Evolutionary conservation across 2,113 vertebrate genomes (phyloP), one percentile per base, ranked within the genome.

Genomic region (Oxyura jamaicensis): DNA sequence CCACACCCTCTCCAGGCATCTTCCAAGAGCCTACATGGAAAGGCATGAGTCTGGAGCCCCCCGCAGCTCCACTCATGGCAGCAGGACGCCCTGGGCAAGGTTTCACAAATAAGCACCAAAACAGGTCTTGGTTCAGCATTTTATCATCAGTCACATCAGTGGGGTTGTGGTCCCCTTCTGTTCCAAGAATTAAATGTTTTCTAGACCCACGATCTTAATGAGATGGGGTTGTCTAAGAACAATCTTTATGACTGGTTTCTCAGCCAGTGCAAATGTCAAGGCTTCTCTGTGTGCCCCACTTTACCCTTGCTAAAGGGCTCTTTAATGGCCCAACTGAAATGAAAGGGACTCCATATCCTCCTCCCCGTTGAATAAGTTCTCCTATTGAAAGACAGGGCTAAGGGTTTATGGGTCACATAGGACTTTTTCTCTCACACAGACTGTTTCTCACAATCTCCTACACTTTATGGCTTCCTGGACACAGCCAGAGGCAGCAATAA

Each of bases 61-160:
- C 1, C 5, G 19, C 28, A 18, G 4, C 39, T 39, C 50, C 29
- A 18, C 29, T 8, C 13, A 16, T 7, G 36, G 31, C 1, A 9
- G 44, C 2, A 0, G 25, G 31, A 13, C 28, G 15, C 39, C 29
- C 0, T 0, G 23, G 23, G 26, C n/a, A 74, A 58, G 33, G 7
- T 71, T 88, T 84, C 62, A 72, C 58, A 81, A 81, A 50, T 8
- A 60, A 72, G 23, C 42, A 28, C 42, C 4, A 11, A 7, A 68
- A 29, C 4, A 56, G 50, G 13, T 26, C 36, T 72, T 21, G 23
- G 8, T 9, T 72, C 33, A 59, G 39, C 55, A 76, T 42, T 11
- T 72, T 35, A 59, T n/a, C 59, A 80, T 36, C 22, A 17, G 31
- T 36, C 62, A 42, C n/a, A 14, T 36, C n/a, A 36, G 1, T 7